Evolutionary conservation across 2,888 invertebrate genomes (phyloP).

Genomic region (Phaedon cochleariae): DNA sequence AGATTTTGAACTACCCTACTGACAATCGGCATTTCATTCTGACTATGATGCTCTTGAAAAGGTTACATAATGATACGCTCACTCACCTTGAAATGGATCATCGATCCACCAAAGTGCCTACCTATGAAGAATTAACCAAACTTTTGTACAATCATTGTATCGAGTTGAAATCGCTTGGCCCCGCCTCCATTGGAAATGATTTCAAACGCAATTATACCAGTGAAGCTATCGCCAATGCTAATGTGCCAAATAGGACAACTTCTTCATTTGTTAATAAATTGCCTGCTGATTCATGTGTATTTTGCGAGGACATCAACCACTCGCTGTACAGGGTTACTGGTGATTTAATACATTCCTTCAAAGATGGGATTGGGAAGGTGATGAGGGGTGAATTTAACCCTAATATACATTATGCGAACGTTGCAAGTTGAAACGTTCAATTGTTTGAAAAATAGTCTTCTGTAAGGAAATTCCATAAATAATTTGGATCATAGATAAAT

Average conservation of each 20-base stretch:
- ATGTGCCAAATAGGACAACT: neutral
- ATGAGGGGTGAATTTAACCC: too few relatives aligned
- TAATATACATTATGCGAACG: too few relatives aligned
- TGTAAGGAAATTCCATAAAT: too few relatives aligned
- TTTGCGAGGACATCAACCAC: too few relatives aligned
- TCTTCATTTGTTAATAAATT: constrained; percentile 5
- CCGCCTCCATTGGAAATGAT: neutral
- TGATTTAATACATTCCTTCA: too few relatives aligned
- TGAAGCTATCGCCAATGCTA: neutral
- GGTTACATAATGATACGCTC: constrained; percentile 6
- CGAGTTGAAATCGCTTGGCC: neutral
- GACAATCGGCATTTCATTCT: constrained; percentile 1
- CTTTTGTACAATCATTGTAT: constrained; percentile 10
- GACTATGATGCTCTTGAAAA: constrained; percentile 10
- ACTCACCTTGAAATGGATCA: constrained; percentile 6
- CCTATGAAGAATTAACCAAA: neutral
- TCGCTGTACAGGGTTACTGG: too few relatives aligned
- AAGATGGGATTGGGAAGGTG: too few relatives aligned
- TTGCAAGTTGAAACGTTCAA: too few relatives aligned
- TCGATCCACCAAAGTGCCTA: constrained; percentile 1
- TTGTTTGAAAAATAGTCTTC: too few relatives aligned
- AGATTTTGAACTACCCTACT: neutral
- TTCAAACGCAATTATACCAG: neutral
- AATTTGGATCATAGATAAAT: too few relatives aligned
- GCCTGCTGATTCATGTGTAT: too few relatives aligned